phyloP scores from a whole-genome alignment of 2,888 invertebrate genomes.

The Ephialtes manifestator region DNA sequence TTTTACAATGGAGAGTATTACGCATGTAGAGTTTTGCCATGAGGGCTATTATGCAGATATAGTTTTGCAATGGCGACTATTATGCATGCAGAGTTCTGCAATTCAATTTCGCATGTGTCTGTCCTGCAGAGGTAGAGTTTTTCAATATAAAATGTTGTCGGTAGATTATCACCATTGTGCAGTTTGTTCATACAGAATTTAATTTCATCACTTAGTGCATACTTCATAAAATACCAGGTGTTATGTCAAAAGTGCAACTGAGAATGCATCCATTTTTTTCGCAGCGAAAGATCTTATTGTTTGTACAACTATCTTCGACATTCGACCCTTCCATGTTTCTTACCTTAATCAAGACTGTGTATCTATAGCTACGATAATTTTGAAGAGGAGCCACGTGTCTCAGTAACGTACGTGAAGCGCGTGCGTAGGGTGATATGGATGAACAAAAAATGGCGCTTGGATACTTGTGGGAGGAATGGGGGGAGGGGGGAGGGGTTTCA shows the following conservation, averaged over 20 bases:
- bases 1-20: background rate
- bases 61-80: background rate
- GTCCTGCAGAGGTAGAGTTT: too few relatives aligned
- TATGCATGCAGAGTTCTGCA: background rate
- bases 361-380: constrained; percentile 1
- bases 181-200: too few relatives aligned
- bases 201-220: too few relatives aligned
- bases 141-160: too few relatives aligned
- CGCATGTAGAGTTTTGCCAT: background rate
- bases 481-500: background rate
- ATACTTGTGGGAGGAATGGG: background rate
- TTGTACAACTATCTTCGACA: background rate
- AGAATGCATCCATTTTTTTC: too few relatives aligned
- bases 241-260: too few relatives aligned
- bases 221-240: too few relatives aligned
- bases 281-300: too few relatives aligned
- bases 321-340: background rate
- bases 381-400: background rate
- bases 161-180: too few relatives aligned
- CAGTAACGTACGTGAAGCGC: constrained; percentile 5
- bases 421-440: constrained; percentile 7
- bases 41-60: too few relatives aligned
- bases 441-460: constrained; percentile 33
- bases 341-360: background rate
- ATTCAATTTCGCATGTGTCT: too few relatives aligned